Base-by-base conservation (phyloP, 2,888 invertebrate genomes). In the Papilio elwesi region DNA sequence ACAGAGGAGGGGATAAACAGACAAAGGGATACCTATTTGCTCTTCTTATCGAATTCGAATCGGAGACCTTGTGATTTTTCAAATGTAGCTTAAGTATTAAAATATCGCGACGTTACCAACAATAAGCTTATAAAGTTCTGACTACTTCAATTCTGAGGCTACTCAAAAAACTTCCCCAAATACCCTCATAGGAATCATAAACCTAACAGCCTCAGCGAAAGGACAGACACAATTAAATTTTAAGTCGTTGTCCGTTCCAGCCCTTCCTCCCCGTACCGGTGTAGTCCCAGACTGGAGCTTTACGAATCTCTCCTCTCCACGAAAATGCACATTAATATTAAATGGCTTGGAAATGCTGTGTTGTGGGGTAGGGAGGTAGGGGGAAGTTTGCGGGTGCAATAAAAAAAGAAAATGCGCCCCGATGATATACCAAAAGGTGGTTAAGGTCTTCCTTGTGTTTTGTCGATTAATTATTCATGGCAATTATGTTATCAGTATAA, bases 311-410 rank as follows among this genome's bases (percentile, higher is more conserved):
- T 89, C 86, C 86, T 88, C 90, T 92, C 90, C 90, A 91, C 92
- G 93, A 93, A 94, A 94, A 93, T 94, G 93, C 94, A 93, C 94
- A 94, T 94, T 94, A 94, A 94, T 94, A 94, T 94, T 94, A 94
- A 94, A 94, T 94, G 94, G 94, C 92, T 93, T 91, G 94, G 94
- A 94, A 94, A 93, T 93, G 93, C 91, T 91, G 90, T 90, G 91
- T 92, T 86, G 90, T 87, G 86, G 89, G 85, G 82, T 81, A 36
- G 47, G 73, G 74, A 76, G 73, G 73, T 75, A 76, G 80, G 75
- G 43, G 43, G 43, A 43, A 9, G 81, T 83, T 77, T 75, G 59
- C n/a, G 81, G 85, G 85, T 78, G 79, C 78, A 77, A 77, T 80
- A 92, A 93, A 91, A 90, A 91, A 88, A 82, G 81, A 82, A 90